These are phyloP conservation scores for Nyctereutes procyonoides DNA, from an alignment of 2,113 vertebrate genomes.

Conservation along the genomic window DNA sequence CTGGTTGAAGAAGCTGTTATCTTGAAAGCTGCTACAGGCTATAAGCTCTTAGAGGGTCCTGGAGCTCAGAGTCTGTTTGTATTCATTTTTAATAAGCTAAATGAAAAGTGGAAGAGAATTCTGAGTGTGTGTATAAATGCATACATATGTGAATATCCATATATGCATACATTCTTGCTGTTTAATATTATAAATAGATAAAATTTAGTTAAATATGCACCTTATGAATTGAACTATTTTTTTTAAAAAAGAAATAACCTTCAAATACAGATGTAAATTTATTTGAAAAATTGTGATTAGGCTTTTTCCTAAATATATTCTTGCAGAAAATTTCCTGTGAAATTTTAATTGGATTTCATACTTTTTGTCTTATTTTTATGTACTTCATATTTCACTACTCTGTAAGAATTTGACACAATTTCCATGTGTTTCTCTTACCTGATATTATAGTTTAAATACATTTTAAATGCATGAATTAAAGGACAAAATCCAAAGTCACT, in stretches of 20 bases:
- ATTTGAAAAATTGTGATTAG: slow-evolving; percentile 57
- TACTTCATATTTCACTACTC: slow-evolving; percentile 69
- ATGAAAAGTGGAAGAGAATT: slow-evolving; percentile 59
- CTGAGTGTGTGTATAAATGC: slow-evolving; percentile 31
- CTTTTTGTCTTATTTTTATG: slow-evolving; percentile 74
- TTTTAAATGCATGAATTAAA: slow-evolving; percentile 71
- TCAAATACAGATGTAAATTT: slow-evolving; percentile 49
- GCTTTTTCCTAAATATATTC: slow-evolving; percentile 63
- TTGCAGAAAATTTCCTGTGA: slow-evolving; percentile 71
- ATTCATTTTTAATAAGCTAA: slow-evolving; percentile 71
- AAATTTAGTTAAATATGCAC: slow-evolving; percentile 44
- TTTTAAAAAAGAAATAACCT: slow-evolving; percentile 23
- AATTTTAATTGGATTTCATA: slow-evolving; percentile 80
- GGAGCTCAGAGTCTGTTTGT: slow-evolving; percentile 65
- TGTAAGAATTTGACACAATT: slow-evolving; percentile 70
- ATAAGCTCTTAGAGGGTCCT: slow-evolving; percentile 76
- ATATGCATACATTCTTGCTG: neutral
- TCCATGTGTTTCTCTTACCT: slow-evolving; percentile 73
- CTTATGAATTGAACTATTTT: neutral
- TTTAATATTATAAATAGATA: slow-evolving; percentile 26
- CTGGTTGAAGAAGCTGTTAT: slow-evolving; percentile 78
- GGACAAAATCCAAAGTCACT: slow-evolving; percentile 60
- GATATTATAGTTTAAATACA: slow-evolving; percentile 71
- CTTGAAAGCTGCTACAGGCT: slow-evolving; percentile 79
- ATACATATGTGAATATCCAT: neutral